Percentiles rank a stretch among this genome's conserved stretches.
Conservation (phyloP, 1,140 invertebrate genomes). For the Lepidotrigona ventralis region DNA sequence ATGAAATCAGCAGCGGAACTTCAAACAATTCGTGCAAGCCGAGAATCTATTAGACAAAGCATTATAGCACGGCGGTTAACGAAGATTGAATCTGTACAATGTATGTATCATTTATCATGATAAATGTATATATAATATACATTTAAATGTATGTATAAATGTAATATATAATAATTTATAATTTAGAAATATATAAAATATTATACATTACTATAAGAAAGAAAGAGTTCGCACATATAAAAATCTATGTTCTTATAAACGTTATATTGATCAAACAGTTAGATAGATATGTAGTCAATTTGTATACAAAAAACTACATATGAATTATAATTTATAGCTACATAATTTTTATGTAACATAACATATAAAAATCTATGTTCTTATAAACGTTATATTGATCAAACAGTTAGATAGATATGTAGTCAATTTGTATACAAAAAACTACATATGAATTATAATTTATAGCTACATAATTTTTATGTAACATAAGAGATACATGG, state of each 20-base stretch:
- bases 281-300: neutral
- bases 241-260: constrained; percentile 19
- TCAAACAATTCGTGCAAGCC: neutral
- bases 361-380: no score
- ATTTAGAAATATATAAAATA: neutral
- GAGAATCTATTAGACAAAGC: constrained; percentile 14
- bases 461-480: neutral
- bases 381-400: constrained; percentile 56
- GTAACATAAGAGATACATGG: neutral
- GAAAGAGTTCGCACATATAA: neutral
- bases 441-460: neutral
- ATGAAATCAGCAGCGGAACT: neutral
- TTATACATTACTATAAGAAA: constrained; percentile 18
- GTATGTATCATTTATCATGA: constrained; percentile 45
- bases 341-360: neutral
- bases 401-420: constrained; percentile 48
- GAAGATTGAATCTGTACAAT: constrained; percentile 8
- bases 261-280: constrained; percentile 65
- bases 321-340: neutral
- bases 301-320: neutral
- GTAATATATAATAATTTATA: no score
- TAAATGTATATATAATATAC: neutral
- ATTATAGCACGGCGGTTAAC: constrained; percentile 13
- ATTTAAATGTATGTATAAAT: no score
- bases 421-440: neutral